Base-by-base conservation (phyloP, 2,113 vertebrate species). In the Eclectus roratus region DNA sequence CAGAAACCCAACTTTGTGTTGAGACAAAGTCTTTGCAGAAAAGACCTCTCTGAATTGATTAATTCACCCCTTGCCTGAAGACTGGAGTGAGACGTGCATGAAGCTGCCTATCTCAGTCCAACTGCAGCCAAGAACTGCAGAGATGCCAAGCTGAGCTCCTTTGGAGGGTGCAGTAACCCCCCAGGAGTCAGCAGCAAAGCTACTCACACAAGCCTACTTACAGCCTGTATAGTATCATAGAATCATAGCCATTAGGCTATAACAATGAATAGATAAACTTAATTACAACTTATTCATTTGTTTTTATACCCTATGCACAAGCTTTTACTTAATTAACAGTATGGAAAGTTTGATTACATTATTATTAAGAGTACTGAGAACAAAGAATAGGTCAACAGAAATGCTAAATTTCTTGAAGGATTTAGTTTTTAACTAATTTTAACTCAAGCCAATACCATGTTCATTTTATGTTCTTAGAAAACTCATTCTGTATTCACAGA, bases 1-100 rank as follows among this genome's bases (percentile, higher is more conserved):
- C 63, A 52, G 82, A 64, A 4, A 77, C 7, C 17, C 0, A 0
- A n/a, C 56, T 64, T 52, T 0, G 0, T 44, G 11, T 8, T 1
- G 19, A 73, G 50, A 58, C 50, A 82, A 53, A 52, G 60, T 68
- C 49, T 61, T n/a, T 29, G n/a, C 17, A 46, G 47, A 56, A 41
- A 70, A 78, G 64, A 56, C 2, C 14, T 68, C 58, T 68, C 69
- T 81, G 69, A 69, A 93, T 7, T 7, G 9, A 35, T 49, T 72
- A 71, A 49, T 21, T 56, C 55, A n/a, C 20, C n/a, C 33, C 18
- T 20, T 74, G 25, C 29, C 1, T 2, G 65, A 70, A 35, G 47
- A 71, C 3, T 1, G 0, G 53, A 46, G 46, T 3, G 43, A 93
- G 27, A 56, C 1, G 1, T 1, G 4, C 31, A 29, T 4, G 9